Evolutionary conservation across 2,113 vertebrate genomes (phyloP).

Genomic region (Sinocyclocheilus maitianheensis): DNA sequence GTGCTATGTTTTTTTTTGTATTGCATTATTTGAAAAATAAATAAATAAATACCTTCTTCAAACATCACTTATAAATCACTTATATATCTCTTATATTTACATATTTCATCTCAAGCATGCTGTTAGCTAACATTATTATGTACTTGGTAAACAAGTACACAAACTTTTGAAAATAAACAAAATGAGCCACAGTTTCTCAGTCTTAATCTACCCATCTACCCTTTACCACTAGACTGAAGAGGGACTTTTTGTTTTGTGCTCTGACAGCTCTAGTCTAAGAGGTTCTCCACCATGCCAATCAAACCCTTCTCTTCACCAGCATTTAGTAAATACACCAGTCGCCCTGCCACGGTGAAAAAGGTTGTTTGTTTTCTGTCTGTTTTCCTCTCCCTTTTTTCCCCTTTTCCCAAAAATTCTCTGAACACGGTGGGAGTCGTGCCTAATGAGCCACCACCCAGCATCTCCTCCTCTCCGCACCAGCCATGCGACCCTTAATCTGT

Average conservation of each 20-base stretch:
- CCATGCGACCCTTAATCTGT: constrained; percentile 63
- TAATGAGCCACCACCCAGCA: constrained; percentile 60
- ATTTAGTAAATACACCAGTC: constrained; percentile 29
- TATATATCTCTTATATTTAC: too few species aligned
- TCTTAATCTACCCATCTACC: background rate
- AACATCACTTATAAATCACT: too few species aligned
- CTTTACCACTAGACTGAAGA: background rate
- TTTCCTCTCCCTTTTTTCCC: constrained; percentile 9
- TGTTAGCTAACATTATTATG: too few species aligned
- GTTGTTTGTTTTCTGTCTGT: constrained; percentile 50
- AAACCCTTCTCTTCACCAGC: constrained; percentile 17
- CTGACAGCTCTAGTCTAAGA: constrained; percentile 7
- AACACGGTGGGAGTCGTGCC: constrained; percentile 53
- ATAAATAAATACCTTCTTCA: too few species aligned
- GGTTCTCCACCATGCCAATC: constrained; percentile 27
- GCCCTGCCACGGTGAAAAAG: constrained; percentile 23
- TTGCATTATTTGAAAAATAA: too few species aligned
- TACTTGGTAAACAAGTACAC: too few species aligned
- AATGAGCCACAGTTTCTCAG: background rate
- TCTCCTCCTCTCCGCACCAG: constrained; percentile 51
- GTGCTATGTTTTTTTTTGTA: too few species aligned
- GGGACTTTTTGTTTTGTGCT: background rate
- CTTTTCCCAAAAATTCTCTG: constrained; percentile 22
- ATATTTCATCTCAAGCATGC: too few species aligned
- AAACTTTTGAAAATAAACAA: too few species aligned